Evolutionary conservation across 2,113 vertebrate species (phyloP).

Genomic region (Bufo bufo): DNA sequence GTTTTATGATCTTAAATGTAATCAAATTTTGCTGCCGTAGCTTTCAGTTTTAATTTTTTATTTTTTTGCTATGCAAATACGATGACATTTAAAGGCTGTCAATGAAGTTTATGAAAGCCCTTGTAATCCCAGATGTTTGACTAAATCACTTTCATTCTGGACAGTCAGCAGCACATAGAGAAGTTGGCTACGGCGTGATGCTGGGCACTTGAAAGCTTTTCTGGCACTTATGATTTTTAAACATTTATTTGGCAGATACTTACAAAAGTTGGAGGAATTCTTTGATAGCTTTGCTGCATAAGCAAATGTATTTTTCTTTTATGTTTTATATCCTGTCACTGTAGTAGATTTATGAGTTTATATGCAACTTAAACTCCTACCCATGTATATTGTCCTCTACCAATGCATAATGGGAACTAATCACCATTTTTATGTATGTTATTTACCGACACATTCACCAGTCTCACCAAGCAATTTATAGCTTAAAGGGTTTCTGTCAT

Average conservation of each 20-base stretch:
- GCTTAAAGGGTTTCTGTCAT: too few species aligned
- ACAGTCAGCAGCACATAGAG: conserved; percentile 17
- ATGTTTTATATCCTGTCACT: background rate
- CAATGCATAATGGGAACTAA: background rate
- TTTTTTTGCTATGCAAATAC: background rate
- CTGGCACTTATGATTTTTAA: background rate
- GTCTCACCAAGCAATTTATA: too few species aligned
- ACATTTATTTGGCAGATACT: background rate
- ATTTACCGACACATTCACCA: too few species aligned
- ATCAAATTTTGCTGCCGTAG: conserved; percentile 14
- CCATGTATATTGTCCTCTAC: background rate
- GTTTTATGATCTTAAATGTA: conserved; percentile 41
- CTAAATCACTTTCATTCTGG: conserved; percentile 24
- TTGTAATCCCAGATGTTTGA: background rate
- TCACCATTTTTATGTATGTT: background rate
- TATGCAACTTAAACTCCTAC: background rate
- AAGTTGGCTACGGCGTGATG: background rate
- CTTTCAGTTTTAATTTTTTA: background rate
- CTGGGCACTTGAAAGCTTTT: background rate
- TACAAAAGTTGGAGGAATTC: background rate
- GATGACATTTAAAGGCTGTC: conserved; percentile 31
- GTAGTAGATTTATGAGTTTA: background rate
- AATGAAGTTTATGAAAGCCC: conserved; percentile 11
- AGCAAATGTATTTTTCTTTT: background rate
- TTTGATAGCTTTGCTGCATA: background rate